Conservation (phyloP, 1,140 invertebrate species). For the Drosophila ficusphila region DNA sequence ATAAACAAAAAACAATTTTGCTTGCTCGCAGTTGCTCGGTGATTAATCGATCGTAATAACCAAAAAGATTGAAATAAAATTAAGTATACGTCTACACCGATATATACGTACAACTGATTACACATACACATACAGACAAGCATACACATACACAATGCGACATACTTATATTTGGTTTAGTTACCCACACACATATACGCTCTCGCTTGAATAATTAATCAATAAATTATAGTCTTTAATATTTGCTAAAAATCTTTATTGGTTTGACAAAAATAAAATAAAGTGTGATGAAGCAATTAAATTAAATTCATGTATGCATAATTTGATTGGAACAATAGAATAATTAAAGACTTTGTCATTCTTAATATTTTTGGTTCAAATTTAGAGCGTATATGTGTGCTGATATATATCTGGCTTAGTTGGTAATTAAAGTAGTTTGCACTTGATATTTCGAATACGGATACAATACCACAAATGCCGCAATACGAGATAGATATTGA, state of each 20-base stretch:
- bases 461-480: constrained; percentile 52
- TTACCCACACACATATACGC: constrained; percentile 21
- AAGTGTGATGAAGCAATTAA: not conserved
- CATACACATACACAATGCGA: constrained; percentile 62
- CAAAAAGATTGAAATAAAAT: not conserved
- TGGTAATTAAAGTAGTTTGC: constrained; percentile 45
- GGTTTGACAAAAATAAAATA: too few relatives aligned
- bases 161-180: constrained; percentile 39
- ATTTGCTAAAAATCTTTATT: not conserved
- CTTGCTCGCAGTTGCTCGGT: constrained; percentile 31
- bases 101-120: constrained; percentile 47
- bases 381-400: constrained; percentile 13
- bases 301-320: not conserved
- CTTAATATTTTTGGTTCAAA: not conserved
- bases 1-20: constrained; percentile 21
- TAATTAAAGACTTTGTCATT: not conserved
- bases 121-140: constrained; percentile 61
- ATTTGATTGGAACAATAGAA: not conserved
- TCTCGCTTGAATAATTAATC: not conserved
- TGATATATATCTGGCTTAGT: constrained; percentile 43
- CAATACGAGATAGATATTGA: constrained; percentile 40
- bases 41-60: constrained; percentile 17
- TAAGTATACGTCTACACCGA: constrained; percentile 42
- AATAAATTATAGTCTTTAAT: not conserved
- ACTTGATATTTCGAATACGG: constrained; percentile 51